Evolutionary conservation across 2,113 vertebrate genomes (phyloP).

Genomic region (Gnathonemus longibarbis): DNA sequence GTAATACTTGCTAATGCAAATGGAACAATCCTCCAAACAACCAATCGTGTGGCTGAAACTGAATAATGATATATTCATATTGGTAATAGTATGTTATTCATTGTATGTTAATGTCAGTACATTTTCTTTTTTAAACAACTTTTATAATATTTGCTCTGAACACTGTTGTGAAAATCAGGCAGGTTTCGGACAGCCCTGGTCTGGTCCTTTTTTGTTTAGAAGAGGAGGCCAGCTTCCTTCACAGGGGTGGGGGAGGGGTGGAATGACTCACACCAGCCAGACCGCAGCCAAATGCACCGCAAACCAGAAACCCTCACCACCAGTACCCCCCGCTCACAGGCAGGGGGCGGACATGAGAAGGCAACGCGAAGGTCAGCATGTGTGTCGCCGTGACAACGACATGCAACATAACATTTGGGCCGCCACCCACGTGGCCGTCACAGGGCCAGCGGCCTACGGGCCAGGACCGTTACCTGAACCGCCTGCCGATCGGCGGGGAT

Average conservation of each 20-base stretch:
- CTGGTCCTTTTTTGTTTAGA: not conserved
- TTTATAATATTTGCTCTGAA: not conserved
- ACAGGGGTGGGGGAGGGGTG: not conserved
- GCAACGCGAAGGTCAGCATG: not conserved
- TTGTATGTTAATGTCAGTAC: not conserved
- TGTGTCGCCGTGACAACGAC: not conserved
- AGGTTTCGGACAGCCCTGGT: not conserved
- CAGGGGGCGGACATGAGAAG: not conserved
- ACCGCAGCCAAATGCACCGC: not conserved
- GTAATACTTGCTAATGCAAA: not conserved
- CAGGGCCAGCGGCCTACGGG: not conserved
- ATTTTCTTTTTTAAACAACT: not conserved
- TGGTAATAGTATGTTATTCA: not conserved
- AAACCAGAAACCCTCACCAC: not conserved
- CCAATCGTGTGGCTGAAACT: not conserved
- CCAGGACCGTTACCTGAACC: conserved; percentile 68
- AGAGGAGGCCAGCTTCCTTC: not conserved
- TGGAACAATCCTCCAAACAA: not conserved
- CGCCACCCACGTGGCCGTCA: not conserved
- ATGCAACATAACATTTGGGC: not conserved
- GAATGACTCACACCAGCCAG: not conserved
- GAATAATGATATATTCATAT: not conserved
- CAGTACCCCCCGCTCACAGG: not conserved
- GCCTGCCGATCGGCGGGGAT: conserved; percentile 73
- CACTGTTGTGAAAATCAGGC: not conserved